Conservation (phyloP, 2,113 vertebrate species). For the Pelmatolapia mariae region DNA sequence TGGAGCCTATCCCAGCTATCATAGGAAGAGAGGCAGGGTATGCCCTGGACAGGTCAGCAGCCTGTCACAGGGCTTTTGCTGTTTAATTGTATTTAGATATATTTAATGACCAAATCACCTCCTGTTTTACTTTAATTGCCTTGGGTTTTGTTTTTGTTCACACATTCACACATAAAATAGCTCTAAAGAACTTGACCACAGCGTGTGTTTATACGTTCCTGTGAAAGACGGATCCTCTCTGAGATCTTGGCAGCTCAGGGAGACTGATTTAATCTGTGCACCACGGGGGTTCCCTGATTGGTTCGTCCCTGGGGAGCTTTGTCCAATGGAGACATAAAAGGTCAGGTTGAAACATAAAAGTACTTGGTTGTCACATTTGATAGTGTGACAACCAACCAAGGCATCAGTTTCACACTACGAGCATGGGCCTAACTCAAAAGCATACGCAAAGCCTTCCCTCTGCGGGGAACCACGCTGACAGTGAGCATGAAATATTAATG, state of each 20-base stretch:
- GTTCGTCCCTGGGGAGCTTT: constrained; percentile 27
- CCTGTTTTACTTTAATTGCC: neutral
- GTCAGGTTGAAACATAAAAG: constrained; percentile 25
- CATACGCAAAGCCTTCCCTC: neutral
- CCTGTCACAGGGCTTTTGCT: neutral
- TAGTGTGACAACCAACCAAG: constrained; percentile 5
- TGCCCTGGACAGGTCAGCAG: neutral
- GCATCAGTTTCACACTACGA: neutral
- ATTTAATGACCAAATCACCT: neutral
- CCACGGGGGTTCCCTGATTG: constrained; percentile 19
- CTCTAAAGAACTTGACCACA: neutral
- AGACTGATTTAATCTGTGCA: constrained; percentile 29
- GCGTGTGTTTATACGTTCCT: neutral
- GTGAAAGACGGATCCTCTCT: neutral
- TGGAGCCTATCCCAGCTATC: neutral
- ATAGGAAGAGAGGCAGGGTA: neutral
- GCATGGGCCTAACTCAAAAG: neutral
- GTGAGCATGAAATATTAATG: constrained; percentile 56
- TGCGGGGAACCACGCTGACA: constrained; percentile 3
- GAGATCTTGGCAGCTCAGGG: constrained; percentile 1
- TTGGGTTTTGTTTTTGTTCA: neutral
- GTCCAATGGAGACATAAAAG: constrained; percentile 32
- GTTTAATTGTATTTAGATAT: neutral
- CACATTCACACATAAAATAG: neutral
- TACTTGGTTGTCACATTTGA: neutral